Base-by-base conservation (phyloP, 2,113 vertebrate genomes). In the Hippocampus zosterae region DNA sequence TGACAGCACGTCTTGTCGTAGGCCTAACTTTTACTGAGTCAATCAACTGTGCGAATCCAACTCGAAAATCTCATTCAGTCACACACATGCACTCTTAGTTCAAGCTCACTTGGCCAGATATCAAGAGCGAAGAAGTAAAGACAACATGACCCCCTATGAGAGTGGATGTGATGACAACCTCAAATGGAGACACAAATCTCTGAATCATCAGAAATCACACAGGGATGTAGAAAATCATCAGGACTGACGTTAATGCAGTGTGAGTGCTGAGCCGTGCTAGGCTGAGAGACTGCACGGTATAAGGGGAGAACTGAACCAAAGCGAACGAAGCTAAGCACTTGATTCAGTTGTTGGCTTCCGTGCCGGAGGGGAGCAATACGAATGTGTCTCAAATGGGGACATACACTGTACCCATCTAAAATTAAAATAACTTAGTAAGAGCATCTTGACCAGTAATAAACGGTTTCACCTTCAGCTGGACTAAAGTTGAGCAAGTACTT, bases 131-230 rank as follows among this genome's bases (percentile, higher is more conserved):
- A 73, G 71, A 76, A 52, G 66, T 44, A 59, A 72, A 73, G 68
- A 70, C 62, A 40, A 42, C 65, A 40, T 77, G 78, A 75, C 73
- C 72, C 71, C 73, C 70, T 79, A 72, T 40, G 69, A 68, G 72
- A 62, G 72, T 60, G 63, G 72, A 77, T 72, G 70, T 76, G 85
- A 85, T 88, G 85, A 87, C 86, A 81, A 61, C 68, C 71, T 86
- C 75, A 73, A 76, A 85, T 15, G 67, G 67, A 75, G 74, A 76
- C 74, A 76, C 84, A 81, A 85, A 85, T 81, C 73, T 84, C 81
- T 84, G 85, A 89, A 85, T 87, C 85, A 88, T 85, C 87, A 91
- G 77, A 84, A 84, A 84, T 72, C 77, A 71, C 79, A 76, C 74
- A 48, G 76, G 77, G 79, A 57, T 74, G 75, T 70, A 71, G 78